phyloP scores from a whole-genome alignment of 92 coral and sea anemone genomes.

The Heliopora coerulea region DNA sequence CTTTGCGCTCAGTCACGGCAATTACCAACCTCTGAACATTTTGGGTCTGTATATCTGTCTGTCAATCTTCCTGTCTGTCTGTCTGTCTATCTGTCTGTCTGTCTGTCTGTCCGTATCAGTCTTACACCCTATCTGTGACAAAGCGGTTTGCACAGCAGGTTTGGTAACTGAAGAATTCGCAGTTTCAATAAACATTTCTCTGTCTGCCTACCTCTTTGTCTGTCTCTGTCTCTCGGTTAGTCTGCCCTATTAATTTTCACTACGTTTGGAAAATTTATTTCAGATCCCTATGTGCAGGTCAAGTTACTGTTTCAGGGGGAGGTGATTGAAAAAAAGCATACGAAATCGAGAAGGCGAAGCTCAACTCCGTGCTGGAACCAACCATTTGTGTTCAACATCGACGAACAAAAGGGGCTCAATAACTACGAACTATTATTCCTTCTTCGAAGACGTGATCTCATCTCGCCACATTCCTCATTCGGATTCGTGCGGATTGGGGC shows the following conservation, averaged over 20 bases:
- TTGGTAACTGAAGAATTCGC: no score
- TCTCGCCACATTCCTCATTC: constrained; percentile 31
- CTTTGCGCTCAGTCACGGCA: no score
- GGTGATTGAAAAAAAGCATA: constrained; percentile 23
- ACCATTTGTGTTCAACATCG: constrained; percentile 31
- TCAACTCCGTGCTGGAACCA: constrained; percentile 31
- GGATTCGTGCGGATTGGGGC: constrained; percentile 28
- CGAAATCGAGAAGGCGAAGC: constrained; percentile 14
- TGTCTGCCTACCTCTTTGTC: neutral
- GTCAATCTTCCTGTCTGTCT: neutral
- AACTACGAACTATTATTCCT: constrained; percentile 30
- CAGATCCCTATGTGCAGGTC: constrained; percentile 29
- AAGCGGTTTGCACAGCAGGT: no score
- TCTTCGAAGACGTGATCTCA: constrained; percentile 24
- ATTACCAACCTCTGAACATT: no score
- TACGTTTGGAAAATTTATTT: neutral
- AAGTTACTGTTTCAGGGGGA: constrained; percentile 18
- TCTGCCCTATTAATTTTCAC: neutral
- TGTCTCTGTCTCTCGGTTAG: neutral
- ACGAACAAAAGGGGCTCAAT: constrained; percentile 26
- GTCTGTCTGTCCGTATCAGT: neutral
- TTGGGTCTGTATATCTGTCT: neutral
- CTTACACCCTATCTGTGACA: neutral
- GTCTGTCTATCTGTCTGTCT: constrained; percentile 1
- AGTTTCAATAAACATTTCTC: no score